These are phyloP conservation scores for Brachypterus glaber DNA, from an alignment of 2,888 invertebrate genomes.

Conservation along the genomic window DNA sequence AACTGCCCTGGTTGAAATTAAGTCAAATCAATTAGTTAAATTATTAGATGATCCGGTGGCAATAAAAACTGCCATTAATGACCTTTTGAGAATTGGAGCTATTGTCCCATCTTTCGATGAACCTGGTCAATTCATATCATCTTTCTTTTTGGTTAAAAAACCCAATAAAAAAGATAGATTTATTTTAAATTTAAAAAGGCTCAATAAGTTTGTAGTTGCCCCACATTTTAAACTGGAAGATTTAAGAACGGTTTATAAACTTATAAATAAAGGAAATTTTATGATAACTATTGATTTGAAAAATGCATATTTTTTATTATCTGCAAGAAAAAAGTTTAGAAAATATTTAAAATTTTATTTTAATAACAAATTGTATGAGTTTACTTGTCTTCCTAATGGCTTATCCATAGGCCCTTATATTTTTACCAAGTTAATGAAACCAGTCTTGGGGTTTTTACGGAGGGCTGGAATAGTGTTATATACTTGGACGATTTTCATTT, in stretches of 20 bases:
- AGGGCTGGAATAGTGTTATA: slow-evolving; percentile 16
- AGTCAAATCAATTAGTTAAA: too few species aligned
- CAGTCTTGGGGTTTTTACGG: slow-evolving; percentile 16
- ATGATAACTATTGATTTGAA: slow-evolving; percentile 12
- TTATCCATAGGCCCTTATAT: slow-evolving; percentile 23
- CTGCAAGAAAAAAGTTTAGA: too few species aligned
- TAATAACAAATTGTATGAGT: too few species aligned
- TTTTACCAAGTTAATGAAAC: slow-evolving; percentile 26
- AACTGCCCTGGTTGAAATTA: too few species aligned
- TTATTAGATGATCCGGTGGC: too few species aligned
- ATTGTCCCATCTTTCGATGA: slow-evolving; percentile 2
- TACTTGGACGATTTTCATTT: slow-evolving; percentile 21
- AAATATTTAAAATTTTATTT: too few species aligned
- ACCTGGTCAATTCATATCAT: slow-evolving; percentile 6
- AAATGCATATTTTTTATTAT: too few species aligned
- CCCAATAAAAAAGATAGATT: slow-evolving; percentile 13
- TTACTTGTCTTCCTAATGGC: slow-evolving; percentile 25
- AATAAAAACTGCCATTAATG: slow-evolving; percentile 1
- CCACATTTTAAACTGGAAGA: slow-evolving; percentile 27
- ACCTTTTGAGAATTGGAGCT: slow-evolving; percentile 1
- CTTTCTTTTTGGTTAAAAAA: slow-evolving; percentile 13
- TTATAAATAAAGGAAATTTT: slow-evolving; percentile 15
- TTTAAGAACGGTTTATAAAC: slow-evolving; percentile 17
- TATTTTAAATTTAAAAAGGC: slow-evolving; percentile 20
- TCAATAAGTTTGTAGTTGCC: too few species aligned